Evolutionary conservation across 2,113 vertebrate genomes (phyloP), one percentile per base, ranked within the genome.

Genomic region (Trichechus manatus): DNA sequence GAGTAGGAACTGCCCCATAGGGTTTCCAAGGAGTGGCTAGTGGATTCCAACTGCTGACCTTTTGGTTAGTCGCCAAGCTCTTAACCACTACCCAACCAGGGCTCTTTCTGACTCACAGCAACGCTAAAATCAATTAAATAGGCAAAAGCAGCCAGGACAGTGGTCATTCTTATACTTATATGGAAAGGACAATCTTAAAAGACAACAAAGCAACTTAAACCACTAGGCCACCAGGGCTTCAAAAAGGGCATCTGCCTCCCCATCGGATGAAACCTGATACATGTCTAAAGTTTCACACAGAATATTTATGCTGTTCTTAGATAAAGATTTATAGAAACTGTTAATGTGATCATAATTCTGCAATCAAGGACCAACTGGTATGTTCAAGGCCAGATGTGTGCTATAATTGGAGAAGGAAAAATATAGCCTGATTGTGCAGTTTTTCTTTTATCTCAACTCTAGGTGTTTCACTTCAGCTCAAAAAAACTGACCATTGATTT

Each of bases 381-480:
- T 33, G 33, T 15, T 14, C 39, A 36, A 36, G 27, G 31, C 78
- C 66, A 66, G 15, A 33, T 31, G 27, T 0, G 74, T 61, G 61
- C 5, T 84, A 7, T 53, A 93, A 56, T 0, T 82, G 23, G 47
- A 89, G 33, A 25, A 90, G 92, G 72, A 84, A 14, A 87, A 66
- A 78, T 23, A 87, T 19, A 53, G 56, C 53, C 19, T 4, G 17
- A 56, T 11, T 4, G 27, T 79, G n/a, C 22, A 82, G 39, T 22
- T 92, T 92, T 87, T 87, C 56, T 87, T 82, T 50, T 19, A 75
- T 79, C 44, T 95, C 80, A 89, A 80, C 33, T 92, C 29, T 61
- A 39, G 39, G 36, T 10, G 5, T 53, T 66, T 74, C 9, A 77
- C 17, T 75, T 91, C 7, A 19, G 66, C 75, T 89, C 47, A 59